These are phyloP conservation scores for Chaetops frenatus DNA, from an alignment of 2,113 vertebrate species.

Conservation along the genomic window DNA sequence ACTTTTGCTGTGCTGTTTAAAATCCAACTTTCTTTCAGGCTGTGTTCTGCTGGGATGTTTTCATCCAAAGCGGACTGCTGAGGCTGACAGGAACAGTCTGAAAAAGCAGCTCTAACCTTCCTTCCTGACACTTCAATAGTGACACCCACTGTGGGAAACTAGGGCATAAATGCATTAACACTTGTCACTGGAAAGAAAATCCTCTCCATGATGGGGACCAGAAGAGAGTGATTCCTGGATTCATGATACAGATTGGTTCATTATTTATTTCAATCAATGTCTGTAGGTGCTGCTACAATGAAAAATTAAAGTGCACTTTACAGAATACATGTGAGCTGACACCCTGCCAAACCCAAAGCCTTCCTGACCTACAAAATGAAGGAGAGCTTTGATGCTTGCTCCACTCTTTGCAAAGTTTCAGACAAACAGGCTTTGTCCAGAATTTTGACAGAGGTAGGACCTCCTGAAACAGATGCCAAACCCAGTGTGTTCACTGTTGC, in stretches of 20 bases:
- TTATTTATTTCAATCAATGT: constrained; percentile 53
- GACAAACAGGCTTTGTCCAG: background rate
- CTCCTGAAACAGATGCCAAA: background rate
- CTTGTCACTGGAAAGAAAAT: constrained; percentile 36
- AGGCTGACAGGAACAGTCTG: constrained; percentile 67
- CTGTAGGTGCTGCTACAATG: constrained; percentile 23
- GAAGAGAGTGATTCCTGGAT: constrained; percentile 11
- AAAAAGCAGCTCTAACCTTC: constrained; percentile 66
- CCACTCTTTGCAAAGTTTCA: background rate
- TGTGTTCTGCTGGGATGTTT: constrained; percentile 59
- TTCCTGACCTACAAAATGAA: constrained; percentile 25
- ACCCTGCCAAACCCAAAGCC: background rate
- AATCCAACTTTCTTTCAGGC: constrained; percentile 56
- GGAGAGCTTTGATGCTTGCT: background rate
- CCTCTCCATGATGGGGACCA: background rate
- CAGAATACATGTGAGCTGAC: background rate
- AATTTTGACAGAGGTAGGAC: background rate
- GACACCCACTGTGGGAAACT: constrained; percentile 33
- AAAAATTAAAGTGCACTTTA: constrained; percentile 37
- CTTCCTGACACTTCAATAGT: constrained; percentile 63
- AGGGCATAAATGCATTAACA: constrained; percentile 51
- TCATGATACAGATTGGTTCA: constrained; percentile 37
- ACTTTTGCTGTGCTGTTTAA: constrained; percentile 64
- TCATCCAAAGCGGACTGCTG: constrained; percentile 68
- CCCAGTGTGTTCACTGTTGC: background rate